Conservation (phyloP, 2,888 invertebrate genomes). For the Pseudococcus viburni region DNA sequence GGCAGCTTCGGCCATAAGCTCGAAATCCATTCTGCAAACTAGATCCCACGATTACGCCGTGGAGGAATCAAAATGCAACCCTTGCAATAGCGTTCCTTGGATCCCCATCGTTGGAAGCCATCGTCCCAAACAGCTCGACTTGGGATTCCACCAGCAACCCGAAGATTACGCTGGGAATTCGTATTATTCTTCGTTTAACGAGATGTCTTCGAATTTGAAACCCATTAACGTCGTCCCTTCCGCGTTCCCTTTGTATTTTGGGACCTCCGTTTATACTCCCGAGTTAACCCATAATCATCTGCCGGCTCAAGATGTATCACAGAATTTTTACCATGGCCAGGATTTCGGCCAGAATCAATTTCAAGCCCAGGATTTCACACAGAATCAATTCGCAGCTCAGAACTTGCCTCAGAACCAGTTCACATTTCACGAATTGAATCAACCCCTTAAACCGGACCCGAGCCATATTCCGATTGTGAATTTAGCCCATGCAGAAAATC, state of each 20-base stretch:
- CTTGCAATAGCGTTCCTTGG: slow-evolving; percentile 87
- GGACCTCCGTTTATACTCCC: neutral
- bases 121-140: slow-evolving; percentile 71
- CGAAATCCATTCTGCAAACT: neutral
- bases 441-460: neutral
- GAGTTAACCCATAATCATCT: slow-evolving; percentile 21
- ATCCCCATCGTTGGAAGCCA: slow-evolving; percentile 76
- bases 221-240: slow-evolving; percentile 44
- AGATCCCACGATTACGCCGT: neutral
- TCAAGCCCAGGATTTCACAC: neutral
- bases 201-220: slow-evolving; percentile 59
- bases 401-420: neutral
- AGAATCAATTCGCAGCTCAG: neutral
- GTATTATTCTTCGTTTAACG: slow-evolving; percentile 59
- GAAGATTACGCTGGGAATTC: slow-evolving; percentile 5
- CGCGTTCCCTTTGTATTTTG: neutral
- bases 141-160: neutral
- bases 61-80: slow-evolving; percentile 75
- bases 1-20: neutral
- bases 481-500: neutral
- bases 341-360: neutral
- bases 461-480: neutral
- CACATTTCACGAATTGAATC: neutral
- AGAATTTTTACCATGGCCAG: neutral
- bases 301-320: neutral